Conservation (phyloP, 2,113 vertebrate genomes). For the Rhabdomys dilectus region DNA sequence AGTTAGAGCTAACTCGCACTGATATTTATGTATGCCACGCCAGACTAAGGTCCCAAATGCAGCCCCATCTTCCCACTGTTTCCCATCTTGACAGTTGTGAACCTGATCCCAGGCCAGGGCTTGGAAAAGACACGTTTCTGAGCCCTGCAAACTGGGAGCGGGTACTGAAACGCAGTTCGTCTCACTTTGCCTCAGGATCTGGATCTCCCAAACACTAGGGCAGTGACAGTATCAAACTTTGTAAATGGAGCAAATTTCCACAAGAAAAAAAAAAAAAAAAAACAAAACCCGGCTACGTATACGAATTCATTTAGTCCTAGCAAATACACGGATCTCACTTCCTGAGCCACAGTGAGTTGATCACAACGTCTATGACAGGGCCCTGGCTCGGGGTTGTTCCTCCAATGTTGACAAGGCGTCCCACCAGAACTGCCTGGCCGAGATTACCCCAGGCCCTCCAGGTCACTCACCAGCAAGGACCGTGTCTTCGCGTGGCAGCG, state of each 20-base stretch:
- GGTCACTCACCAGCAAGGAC: conserved; percentile 75
- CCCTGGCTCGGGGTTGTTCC: neutral
- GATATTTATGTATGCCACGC: neutral
- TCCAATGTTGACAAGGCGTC: neutral
- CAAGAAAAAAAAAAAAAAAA: rapidly evolving
- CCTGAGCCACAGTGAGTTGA: neutral
- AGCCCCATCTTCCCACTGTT: rapidly evolving
- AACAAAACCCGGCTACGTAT: rapidly evolving
- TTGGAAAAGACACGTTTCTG: neutral
- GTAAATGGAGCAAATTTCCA: neutral
- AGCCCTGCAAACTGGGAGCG: neutral
- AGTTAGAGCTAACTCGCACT: neutral
- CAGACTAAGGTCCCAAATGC: neutral
- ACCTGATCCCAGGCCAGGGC: neutral
- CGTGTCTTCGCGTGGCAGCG: conserved; percentile 85
- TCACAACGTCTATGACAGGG: rapidly evolving
- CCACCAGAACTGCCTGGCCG: neutral
- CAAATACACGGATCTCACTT: rapidly evolving
- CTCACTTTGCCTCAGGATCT: neutral
- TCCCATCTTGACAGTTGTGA: no score
- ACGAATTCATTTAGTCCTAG: rapidly evolving
- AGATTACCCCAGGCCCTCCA: neutral
- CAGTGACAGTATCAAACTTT: rapidly evolving
- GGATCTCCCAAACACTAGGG: rapidly evolving
- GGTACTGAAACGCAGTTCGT: rapidly evolving